phyloP scores from a whole-genome alignment of 92 coral and sea anemone species.

The Porites evermanni region DNA sequence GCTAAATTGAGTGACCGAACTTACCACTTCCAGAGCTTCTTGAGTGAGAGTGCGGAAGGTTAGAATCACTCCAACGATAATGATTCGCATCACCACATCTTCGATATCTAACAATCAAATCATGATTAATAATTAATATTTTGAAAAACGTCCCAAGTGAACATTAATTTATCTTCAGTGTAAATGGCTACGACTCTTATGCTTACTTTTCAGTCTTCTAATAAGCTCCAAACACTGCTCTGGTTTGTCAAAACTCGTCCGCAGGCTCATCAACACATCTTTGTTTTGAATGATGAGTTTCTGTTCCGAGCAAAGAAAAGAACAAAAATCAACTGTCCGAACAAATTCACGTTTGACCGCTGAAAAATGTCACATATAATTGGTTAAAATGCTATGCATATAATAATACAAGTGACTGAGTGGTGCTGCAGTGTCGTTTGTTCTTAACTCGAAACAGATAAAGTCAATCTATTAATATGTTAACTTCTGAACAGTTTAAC shows the following conservation, averaged over 20 bases:
- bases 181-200: too few relatives aligned
- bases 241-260: slow-evolving; percentile 89
- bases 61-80: slow-evolving; percentile 92
- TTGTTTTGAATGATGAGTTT: slow-evolving; percentile 89
- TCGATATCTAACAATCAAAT: slow-evolving; percentile 68
- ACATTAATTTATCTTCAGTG: too few relatives aligned
- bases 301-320: slow-evolving; percentile 49
- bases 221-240: slow-evolving; percentile 90
- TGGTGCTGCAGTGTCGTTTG: too few relatives aligned
- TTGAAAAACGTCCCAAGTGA: too few relatives aligned
- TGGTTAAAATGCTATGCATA: too few relatives aligned
- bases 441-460: too few relatives aligned
- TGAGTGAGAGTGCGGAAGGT: slow-evolving; percentile 90
- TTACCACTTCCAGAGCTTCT: slow-evolving; percentile 83
- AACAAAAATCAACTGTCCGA: not conserved
- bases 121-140: not conserved
- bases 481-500: too few relatives aligned
- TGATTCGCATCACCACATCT: slow-evolving; percentile 83
- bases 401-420: too few relatives aligned
- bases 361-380: too few relatives aligned
- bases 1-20: not conserved
- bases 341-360: too few relatives aligned
- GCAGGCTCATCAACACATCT: slow-evolving; percentile 79
- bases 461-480: too few relatives aligned
- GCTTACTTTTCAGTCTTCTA: slow-evolving; percentile 89